Percentiles rank a stretch among this genome's conserved stretches.
Conservation (phyloP, 1,140 invertebrate species). For the Parasteatoda tepidariorum region DNA sequence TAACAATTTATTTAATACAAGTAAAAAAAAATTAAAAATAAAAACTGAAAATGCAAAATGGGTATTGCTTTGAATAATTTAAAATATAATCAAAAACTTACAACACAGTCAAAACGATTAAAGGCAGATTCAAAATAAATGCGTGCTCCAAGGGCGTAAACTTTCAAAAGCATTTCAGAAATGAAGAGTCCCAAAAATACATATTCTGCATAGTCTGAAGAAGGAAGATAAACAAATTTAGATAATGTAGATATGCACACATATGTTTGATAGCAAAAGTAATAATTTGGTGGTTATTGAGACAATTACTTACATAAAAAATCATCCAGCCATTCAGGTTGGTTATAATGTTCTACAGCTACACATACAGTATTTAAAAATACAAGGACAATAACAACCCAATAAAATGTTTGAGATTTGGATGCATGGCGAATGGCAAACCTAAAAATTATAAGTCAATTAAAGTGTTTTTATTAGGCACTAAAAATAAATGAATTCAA, state of each 20-base stretch:
- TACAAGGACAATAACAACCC: slow-evolving; percentile 99
- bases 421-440: slow-evolving; percentile 94
- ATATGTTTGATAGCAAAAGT: too few relatives aligned
- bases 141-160: slow-evolving; percentile 97
- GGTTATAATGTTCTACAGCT: slow-evolving; percentile 97
- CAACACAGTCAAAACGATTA: slow-evolving; percentile 97
- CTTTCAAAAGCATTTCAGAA: slow-evolving; percentile 99
- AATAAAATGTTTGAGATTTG: slow-evolving; percentile 99
- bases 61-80: too few relatives aligned
- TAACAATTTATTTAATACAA: too few relatives aligned
- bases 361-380: slow-evolving; percentile 99
- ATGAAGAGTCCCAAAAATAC: slow-evolving; percentile 99
- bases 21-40: too few relatives aligned
- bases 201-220: slow-evolving; percentile 94
- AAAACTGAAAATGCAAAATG: too few relatives aligned
- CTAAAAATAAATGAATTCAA: neutral
- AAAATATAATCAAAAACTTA: slow-evolving; percentile 65
- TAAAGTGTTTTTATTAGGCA: neutral
- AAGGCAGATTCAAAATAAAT: slow-evolving; percentile 99
- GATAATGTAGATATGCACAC: neutral
- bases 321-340: slow-evolving; percentile 92
- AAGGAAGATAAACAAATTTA: slow-evolving; percentile 56
- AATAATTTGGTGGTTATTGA: neutral
- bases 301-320: slow-evolving; percentile 92
- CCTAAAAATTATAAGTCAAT: slow-evolving; percentile 67